Base-by-base conservation (phyloP, 2,113 vertebrate species). In the Hydropotes inermis region DNA sequence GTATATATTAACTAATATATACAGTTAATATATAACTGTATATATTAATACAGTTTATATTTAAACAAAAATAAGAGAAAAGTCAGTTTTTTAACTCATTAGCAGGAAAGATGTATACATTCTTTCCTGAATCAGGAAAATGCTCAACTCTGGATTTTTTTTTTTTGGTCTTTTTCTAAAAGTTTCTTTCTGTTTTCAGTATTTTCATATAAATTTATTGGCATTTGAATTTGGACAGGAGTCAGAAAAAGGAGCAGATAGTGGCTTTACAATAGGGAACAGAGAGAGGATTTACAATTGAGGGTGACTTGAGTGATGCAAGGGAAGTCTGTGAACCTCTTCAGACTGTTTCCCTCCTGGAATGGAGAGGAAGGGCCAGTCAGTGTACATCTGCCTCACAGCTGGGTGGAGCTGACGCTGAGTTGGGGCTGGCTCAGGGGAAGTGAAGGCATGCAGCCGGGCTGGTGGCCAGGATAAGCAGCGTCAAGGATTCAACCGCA, bases 381-480 rank as follows among this genome's bases (percentile, higher is more conserved):
- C 19, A 28, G 23, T 9, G 7, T 13, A 17, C 2, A 6, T 4
- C 30, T 45, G 7, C 78, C 85, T 87, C 15, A 25, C 6, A 36
- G 76, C 1, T 50, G 21, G 17, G 10, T 21, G 1, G 5, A 27
- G n/a, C 13, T 6, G 19, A 61, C 2, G 9, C 14, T 61, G 52
- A 33, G 19, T 9, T 17, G 15, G 0, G 3, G 27, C 13, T 87
- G 43, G 39, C 7, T 6, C 2, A 39, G 17, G 33, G 16, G 0
- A 60, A 33, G 4, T 70, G 33, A 8, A 1, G 58, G 33, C 8
- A 4, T 7, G 5, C 4, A 43, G 10, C n/a, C 6, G 7, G 43
- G 23, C 17, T 50, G 39, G 21, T 83, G 16, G 21, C 23, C 16
- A 47, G 52, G 47, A n/a, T 4, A 4, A 64, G 17, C 39, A 82